Percentiles rank a stretch among this genome's conserved stretches.
Conservation (phyloP, 2,797 vertebrate genomes). For the Ficedula albicollis region DNA sequence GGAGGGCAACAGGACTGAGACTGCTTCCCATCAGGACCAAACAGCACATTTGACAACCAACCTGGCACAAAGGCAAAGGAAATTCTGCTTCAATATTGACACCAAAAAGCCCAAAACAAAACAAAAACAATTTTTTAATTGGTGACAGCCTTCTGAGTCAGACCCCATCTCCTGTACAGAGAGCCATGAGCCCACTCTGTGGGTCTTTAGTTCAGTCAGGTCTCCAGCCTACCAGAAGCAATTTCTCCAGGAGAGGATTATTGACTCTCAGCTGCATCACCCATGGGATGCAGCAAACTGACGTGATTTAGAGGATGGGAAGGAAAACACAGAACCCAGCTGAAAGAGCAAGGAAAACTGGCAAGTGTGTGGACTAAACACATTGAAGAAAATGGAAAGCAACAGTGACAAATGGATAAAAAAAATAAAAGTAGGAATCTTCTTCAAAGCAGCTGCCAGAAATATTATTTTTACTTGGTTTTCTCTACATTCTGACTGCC, state of each 20-base stretch:
- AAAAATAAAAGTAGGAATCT: neutral
- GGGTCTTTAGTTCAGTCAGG: neutral
- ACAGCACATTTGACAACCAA: neutral
- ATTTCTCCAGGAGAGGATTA: neutral
- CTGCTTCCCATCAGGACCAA: neutral
- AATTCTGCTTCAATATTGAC: neutral
- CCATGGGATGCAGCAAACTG: neutral
- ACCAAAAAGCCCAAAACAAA: neutral
- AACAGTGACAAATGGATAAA: rapidly evolving
- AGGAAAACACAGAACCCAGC: neutral
- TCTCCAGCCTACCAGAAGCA: neutral
- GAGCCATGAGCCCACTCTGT: neutral
- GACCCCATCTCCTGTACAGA: neutral
- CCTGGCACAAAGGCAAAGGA: neutral
- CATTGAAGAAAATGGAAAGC: neutral
- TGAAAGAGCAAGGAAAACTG: neutral
- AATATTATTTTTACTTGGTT: rapidly evolving
- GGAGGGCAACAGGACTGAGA: neutral
- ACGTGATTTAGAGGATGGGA: neutral
- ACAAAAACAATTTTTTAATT: neutral
- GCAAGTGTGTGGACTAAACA: neutral
- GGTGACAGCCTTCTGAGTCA: neutral
- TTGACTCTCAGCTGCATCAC: neutral
- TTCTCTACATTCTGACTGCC: neutral
- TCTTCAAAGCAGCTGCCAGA: neutral